Evolutionary conservation across 2,797 vertebrate genomes (phyloP).

Genomic region (Carduelis carduelis): DNA sequence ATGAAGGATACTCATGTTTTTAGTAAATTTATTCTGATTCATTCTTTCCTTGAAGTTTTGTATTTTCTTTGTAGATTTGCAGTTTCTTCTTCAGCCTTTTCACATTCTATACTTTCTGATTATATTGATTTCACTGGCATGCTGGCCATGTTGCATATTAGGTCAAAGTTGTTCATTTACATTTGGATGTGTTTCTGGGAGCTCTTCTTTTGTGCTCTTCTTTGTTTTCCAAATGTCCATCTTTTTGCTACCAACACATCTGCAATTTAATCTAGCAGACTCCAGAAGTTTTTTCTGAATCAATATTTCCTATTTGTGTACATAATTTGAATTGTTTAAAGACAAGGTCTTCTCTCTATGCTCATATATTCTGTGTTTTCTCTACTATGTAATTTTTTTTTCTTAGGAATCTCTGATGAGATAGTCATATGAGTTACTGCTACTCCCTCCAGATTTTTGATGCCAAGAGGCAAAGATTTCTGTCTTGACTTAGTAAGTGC

Average conservation of each 20-base stretch:
- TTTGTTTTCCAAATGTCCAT: not conserved
- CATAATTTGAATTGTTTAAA: not conserved
- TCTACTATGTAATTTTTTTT: not conserved
- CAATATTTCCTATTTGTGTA: not conserved
- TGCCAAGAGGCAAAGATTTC: not conserved
- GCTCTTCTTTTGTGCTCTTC: not conserved
- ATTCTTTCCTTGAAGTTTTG: not conserved
- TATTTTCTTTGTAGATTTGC: not conserved
- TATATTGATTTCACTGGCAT: not conserved
- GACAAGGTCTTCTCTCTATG: not conserved
- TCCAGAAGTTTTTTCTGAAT: not conserved
- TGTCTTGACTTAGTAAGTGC: not conserved
- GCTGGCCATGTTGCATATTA: not conserved
- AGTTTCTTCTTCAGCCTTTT: not conserved
- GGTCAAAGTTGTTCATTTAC: not conserved
- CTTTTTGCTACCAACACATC: not conserved
- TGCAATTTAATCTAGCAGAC: not conserved
- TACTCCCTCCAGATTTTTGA: not conserved
- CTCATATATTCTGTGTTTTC: not conserved
- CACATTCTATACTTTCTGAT: not conserved
- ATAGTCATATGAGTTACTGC: not conserved
- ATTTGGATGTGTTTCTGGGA: not conserved
- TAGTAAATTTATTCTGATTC: not conserved
- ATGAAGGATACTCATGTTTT: not conserved
- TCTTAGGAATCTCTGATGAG: not conserved